Percentiles rank a stretch among this genome's conserved stretches.
phyloP scores from a whole-genome alignment of 2,797 vertebrate species.

The Anabacerthia variegaticeps region DNA sequence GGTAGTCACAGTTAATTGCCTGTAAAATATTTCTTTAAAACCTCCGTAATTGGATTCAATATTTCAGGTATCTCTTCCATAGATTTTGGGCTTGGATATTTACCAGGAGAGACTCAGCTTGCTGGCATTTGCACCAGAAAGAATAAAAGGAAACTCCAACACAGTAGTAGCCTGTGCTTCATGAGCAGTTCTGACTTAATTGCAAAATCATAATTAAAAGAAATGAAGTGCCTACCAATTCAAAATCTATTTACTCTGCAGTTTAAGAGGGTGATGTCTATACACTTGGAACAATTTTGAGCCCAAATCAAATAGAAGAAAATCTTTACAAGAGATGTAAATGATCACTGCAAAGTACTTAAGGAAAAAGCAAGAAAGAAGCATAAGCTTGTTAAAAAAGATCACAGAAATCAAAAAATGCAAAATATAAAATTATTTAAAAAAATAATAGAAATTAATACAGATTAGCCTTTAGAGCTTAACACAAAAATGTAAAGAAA shows the following conservation, averaged over 20 bases:
- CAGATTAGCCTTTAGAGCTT: background rate
- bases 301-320: background rate
- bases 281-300: background rate
- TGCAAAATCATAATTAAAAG: background rate
- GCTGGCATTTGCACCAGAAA: background rate
- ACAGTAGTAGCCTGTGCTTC: background rate
- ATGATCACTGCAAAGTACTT: background rate
- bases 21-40: conserved; percentile 33
- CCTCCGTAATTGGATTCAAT: background rate
- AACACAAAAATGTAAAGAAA: background rate
- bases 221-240: background rate
- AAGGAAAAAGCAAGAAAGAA: background rate
- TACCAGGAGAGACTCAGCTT: background rate
- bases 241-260: background rate
- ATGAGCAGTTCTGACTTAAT: background rate
- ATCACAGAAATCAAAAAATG: background rate
- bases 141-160: background rate
- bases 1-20: conserved; percentile 29
- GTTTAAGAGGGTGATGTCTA: background rate
- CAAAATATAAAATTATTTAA: background rate
- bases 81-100: background rate
- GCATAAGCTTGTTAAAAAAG: background rate
- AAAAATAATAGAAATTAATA: background rate
- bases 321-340: background rate
- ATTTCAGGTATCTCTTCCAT: conserved; percentile 2